Conservation (phyloP, 2,888 invertebrate species). For the Cerceris rybyensis region DNA sequence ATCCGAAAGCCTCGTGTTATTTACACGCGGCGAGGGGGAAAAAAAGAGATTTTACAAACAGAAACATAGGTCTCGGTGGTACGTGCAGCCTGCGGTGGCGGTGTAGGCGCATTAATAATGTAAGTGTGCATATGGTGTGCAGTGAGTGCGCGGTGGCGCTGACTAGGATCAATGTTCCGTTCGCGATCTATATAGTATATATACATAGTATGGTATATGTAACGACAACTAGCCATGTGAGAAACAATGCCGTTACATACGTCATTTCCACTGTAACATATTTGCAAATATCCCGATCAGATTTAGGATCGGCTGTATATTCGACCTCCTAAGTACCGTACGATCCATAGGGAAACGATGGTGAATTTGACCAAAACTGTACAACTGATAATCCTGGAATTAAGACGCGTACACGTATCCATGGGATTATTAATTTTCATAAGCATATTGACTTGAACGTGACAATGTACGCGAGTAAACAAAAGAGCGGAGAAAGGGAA, state of each 20-base stretch:
- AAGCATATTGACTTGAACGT: neutral
- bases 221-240: conserved; percentile 54
- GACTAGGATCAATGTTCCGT: conserved; percentile 77
- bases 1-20: conserved; percentile 15
- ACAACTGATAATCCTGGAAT: conserved; percentile 13
- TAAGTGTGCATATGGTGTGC: conserved; percentile 75
- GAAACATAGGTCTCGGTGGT: conserved; percentile 54
- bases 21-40: conserved; percentile 8
- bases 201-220: conserved; percentile 53
- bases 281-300: conserved; percentile 63
- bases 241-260: conserved; percentile 63
- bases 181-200: conserved; percentile 65
- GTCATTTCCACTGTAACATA: conserved; percentile 54
- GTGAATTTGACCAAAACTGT: too few species aligned
- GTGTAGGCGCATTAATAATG: conserved; percentile 78
- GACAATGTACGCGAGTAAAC: neutral
- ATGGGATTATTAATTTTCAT: neutral
- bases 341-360: neutral
- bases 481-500: neutral
- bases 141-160: conserved; percentile 73
- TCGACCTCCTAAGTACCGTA: conserved; percentile 37
- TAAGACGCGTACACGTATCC: neutral
- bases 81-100: conserved; percentile 52
- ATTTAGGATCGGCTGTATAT: conserved; percentile 36
- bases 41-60: conserved; percentile 62